Evolutionary conservation across 2,888 invertebrate species (phyloP), one percentile per base, ranked within the genome.

Genomic region (Chouioia cunea): DNA sequence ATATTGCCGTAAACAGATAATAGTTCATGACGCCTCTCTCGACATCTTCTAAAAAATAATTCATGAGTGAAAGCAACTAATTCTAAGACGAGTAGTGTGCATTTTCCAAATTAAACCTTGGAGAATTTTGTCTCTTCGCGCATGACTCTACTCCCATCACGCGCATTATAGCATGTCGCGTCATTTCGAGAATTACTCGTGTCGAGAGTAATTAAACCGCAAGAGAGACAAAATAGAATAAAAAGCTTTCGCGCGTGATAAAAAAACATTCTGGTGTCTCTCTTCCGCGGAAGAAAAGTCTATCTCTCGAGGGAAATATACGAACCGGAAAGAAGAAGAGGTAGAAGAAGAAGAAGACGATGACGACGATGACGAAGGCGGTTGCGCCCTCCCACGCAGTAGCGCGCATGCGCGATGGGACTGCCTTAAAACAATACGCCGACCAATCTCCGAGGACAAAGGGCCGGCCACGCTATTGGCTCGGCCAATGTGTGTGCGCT

Each of bases 401-500:
- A 74, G 71, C 73, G 79, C 84, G 84, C 84, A 84, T 82, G 85
- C 84, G 84, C 80, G 12, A 59, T 73, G 77, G 76, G 82, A 82
- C 82, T 81, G 80, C 83, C 82, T 83, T 79, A 77, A 85, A 84
- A 85, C 85, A 85, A 85, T 83, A 79, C 81, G 79, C 75, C 83
- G 80, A 83, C 85, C 85, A 85, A 84, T 85, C 85, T 84, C 77
- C 77, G 76, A 80, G 83, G 82, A 85, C 83, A 85, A 83, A 82
- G 81, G 80, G 78, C 71, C 80, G 78, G 78, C 77, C 77, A 79
- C 77, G 80, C 79, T 79, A 84, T 84, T 85, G 85, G 84, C 79
- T 76, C 75, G 79, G 79, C 80, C 83, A 82, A 82, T 84, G 36
- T 18, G 43, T 58, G 44, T 6, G 2, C 14, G 22, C 58, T 12